phyloP scores from a whole-genome alignment of 2,888 invertebrate species.

The Lasioglossum malachurum region DNA sequence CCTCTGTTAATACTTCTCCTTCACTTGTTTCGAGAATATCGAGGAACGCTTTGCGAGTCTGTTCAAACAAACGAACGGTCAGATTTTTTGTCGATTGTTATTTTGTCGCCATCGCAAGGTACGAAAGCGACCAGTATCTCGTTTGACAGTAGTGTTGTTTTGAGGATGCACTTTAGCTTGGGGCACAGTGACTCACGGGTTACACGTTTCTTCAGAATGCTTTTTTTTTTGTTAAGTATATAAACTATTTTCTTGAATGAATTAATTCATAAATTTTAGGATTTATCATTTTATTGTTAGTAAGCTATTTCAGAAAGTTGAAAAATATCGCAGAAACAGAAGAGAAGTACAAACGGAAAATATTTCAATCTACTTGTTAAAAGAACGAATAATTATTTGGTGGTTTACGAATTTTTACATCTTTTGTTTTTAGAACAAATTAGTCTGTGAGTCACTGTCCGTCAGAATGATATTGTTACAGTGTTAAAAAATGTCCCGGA shows the following conservation, averaged over 20 bases:
- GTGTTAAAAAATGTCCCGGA: not conserved
- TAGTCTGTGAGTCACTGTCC: not conserved
- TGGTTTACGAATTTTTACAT: not conserved
- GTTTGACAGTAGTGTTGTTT: not conserved
- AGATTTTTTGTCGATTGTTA: not conserved
- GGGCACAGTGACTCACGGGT: not conserved
- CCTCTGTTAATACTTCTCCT: not conserved
- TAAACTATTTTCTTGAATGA: not conserved
- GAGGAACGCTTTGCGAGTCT: not conserved
- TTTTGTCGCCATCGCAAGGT: not conserved
- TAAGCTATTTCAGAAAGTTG: not conserved
- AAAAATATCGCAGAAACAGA: not conserved
- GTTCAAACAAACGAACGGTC: not conserved
- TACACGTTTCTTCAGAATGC: not conserved
- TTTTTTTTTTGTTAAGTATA: not conserved
- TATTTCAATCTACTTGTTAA: not conserved
- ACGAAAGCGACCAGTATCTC: not conserved
- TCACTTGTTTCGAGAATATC: not conserved
- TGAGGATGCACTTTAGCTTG: not conserved
- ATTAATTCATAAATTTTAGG: not conserved
- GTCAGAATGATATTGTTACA: not conserved
- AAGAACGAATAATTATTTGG: not conserved
- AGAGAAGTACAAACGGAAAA: not conserved
- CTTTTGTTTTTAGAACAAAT: not conserved
- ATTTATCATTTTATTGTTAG: not conserved